Base-by-base conservation (phyloP, 1,140 invertebrate species). In the Sipha flava region DNA sequence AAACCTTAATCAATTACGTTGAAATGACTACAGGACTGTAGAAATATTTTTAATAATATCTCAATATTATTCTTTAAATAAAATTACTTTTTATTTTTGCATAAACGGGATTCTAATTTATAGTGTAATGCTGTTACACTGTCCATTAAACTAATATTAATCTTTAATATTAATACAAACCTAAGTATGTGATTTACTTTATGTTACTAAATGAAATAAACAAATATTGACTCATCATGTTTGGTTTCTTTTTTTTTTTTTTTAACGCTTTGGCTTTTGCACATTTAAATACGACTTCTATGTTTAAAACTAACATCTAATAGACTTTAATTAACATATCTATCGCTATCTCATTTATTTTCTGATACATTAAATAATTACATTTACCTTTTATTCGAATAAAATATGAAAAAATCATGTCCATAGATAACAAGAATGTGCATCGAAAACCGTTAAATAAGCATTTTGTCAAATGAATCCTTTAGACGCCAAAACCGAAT, bases 371-470 rank as follows among this genome's bases (percentile, higher is more conserved):
- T 37, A 66, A 64, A 40, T 26, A 34, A 34, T 2, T 16, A 21
- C 59, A 29, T 12, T 5, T 43, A 43, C 10, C 9, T 43, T 43
- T 4, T 49, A 49, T 7, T 7, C 6, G 40, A 5, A 18, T 1
- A 68, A 31, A 70, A 47, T 10, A 70, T 6, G 14, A 49, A n/a
- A 2, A 49, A 6, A n/a, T 49, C 9, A 43, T 10, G 23, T 29
- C 31, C 14, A 26, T 3, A n/a, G n/a, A 47, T n/a, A 66, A 66
- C n/a, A 21, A 31, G 26, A 75, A 54, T 77, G 47, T 77, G 73
- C 73, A 54, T 77, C 49, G 73, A 77, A 77, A 77, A 77, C 21
- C 52, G 31, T 77, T 57, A 77, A 43, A 40, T 37, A 12, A 57
- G 31, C 34, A 77, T 59, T 54, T 21, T 70, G n/a, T 29, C 14